A percentile compares a stretch with the other conserved stretches of the same genome.
Conservation (phyloP, 2,888 invertebrate genomes). For the Cheilosia urbana region DNA sequence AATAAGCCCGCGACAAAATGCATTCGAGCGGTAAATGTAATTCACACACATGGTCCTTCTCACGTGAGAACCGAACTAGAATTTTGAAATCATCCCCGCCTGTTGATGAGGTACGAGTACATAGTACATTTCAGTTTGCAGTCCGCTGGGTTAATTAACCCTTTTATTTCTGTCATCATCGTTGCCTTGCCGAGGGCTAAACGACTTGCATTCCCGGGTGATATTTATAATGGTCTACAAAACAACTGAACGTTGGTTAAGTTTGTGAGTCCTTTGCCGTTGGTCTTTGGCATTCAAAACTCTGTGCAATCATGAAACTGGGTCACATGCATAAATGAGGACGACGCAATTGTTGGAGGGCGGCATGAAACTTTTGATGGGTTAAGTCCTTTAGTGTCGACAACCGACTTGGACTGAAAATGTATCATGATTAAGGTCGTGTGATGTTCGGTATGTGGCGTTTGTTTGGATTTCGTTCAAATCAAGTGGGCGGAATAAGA, state of each 20-base stretch:
- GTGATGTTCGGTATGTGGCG: no score
- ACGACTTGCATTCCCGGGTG: background rate
- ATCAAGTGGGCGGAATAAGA: no score
- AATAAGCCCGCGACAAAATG: conserved; percentile 16
- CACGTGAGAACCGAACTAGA: background rate
- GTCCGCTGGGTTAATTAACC: conserved; percentile 50
- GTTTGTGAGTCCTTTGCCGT: conserved; percentile 15
- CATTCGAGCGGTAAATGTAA: conserved; percentile 23
- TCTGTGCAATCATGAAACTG: conserved; percentile 18
- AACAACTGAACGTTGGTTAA: conserved; percentile 14
- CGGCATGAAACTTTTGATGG: background rate
- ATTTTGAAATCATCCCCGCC: conserved; percentile 5
- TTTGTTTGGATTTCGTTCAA: no score
- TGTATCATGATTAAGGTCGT: conserved; percentile 25
- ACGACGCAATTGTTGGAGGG: conserved; percentile 6
- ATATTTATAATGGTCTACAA: conserved; percentile 11
- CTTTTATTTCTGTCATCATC: conserved; percentile 17
- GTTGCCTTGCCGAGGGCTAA: background rate
- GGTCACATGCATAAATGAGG: conserved; percentile 24
- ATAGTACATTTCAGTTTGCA: no score
- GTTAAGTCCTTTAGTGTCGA: conserved; percentile 1
- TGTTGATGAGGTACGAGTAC: conserved; percentile 23
- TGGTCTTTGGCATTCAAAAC: conserved; percentile 12
- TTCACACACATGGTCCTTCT: conserved; percentile 28
- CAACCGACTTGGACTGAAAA: conserved; percentile 6